Evolutionary conservation across 2,113 vertebrate species (phyloP).

Genomic region (Oriolus oriolus): DNA sequence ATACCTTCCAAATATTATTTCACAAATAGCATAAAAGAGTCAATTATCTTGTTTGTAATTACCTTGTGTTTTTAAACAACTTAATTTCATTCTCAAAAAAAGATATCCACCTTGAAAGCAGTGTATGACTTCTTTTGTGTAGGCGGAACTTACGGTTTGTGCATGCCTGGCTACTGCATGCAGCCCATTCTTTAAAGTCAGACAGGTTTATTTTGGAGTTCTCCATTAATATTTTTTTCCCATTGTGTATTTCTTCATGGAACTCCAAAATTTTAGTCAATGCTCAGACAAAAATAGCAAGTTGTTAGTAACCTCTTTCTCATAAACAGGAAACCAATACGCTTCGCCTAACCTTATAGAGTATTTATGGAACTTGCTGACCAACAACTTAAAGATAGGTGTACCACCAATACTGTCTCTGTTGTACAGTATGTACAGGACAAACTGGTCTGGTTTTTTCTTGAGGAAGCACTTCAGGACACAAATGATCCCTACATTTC

Average conservation of each 20-base stretch:
- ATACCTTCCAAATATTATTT: not conserved
- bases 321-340: not conserved
- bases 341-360: not conserved
- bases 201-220: not conserved
- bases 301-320: not conserved
- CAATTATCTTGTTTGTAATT: not conserved
- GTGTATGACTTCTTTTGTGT: not conserved
- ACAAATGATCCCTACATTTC: not conserved
- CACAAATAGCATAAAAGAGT: not conserved
- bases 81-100: not conserved
- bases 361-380: not conserved
- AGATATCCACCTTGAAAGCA: not conserved
- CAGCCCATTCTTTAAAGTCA: not conserved
- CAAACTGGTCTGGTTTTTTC: not conserved
- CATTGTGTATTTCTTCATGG: not conserved
- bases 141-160: not conserved
- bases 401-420: not conserved
- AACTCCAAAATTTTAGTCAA: not conserved
- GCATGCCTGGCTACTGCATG: not conserved
- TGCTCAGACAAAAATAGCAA: not conserved
- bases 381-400: not conserved
- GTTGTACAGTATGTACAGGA: not conserved
- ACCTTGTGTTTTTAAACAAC: not conserved
- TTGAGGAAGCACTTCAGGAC: not conserved
- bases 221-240: not conserved